Conservation (phyloP, 2,888 invertebrate genomes). For the Trichogramma evanescens region DNA sequence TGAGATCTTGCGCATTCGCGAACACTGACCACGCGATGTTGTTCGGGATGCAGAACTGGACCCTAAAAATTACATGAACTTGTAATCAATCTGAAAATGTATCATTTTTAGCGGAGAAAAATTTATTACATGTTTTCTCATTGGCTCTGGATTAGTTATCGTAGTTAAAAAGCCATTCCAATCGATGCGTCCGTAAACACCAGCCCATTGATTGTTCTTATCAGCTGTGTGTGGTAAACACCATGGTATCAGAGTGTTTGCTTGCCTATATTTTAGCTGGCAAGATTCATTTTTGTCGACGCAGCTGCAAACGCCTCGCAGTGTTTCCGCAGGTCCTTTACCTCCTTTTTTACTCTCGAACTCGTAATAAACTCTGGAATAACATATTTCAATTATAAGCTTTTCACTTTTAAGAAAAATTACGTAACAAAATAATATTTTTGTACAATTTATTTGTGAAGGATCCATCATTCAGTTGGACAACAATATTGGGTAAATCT, state of each 20-base stretch:
- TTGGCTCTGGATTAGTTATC: conserved; percentile 78
- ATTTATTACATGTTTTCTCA: conserved; percentile 68
- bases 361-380: conserved; percentile 49
- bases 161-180: conserved; percentile 82
- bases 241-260: conserved; percentile 80
- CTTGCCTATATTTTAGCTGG: conserved; percentile 65
- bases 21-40: conserved; percentile 73
- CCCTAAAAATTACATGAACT: conserved; percentile 48
- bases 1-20: conserved; percentile 77
- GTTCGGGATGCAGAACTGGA: conserved; percentile 72
- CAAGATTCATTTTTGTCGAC: conserved; percentile 56
- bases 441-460: conserved; percentile 54
- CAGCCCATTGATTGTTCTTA: conserved; percentile 80
- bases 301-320: conserved; percentile 72
- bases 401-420: background rate
- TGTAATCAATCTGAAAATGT: background rate
- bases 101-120: background rate
- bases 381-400: background rate
- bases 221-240: conserved; percentile 81
- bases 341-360: conserved; percentile 53
- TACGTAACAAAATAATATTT: background rate
- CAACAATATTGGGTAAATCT: conserved; percentile 70
- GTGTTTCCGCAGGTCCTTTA: conserved; percentile 45
- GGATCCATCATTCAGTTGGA: conserved; percentile 64
- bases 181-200: conserved; percentile 71